phyloP scores from a whole-genome alignment of 2,797 vertebrate genomes.

The Chelonia mydas region DNA sequence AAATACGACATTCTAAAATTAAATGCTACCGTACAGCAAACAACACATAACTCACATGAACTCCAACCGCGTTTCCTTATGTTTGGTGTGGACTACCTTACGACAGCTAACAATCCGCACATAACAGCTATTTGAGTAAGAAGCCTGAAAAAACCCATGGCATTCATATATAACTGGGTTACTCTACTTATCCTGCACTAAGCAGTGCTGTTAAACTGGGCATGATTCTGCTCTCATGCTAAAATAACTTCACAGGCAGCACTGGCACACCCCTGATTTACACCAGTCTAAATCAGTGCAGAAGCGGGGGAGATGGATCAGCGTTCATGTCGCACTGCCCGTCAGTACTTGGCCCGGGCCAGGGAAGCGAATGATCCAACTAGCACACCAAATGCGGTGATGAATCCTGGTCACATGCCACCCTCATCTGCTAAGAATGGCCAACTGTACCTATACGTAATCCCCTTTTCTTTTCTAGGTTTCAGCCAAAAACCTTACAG shows the following conservation, averaged over 20 bases:
- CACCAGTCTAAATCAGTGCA: conserved; percentile 2
- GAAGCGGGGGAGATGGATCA: neutral
- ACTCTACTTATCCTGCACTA: conserved; percentile 72
- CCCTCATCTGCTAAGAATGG: neutral
- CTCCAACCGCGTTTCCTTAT: neutral
- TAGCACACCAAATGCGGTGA: too few species aligned
- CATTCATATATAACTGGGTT: conserved; percentile 73
- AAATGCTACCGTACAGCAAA: neutral
- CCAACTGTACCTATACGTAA: conserved; percentile 56
- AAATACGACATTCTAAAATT: neutral
- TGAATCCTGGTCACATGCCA: too few species aligned
- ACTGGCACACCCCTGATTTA: conserved; percentile 52
- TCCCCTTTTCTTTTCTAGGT: neutral
- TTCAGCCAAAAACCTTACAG: neutral
- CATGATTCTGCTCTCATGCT: conserved; percentile 67
- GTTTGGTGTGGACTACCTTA: conserved; percentile 60
- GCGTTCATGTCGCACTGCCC: too few species aligned
- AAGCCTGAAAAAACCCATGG: conserved; percentile 55
- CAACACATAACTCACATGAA: neutral
- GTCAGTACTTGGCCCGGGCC: too few species aligned
- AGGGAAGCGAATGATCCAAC: too few species aligned
- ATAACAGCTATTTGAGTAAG: conserved; percentile 50
- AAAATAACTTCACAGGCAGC: conserved; percentile 33
- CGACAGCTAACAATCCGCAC: conserved; percentile 21
- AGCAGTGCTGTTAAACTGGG: conserved; percentile 68